These are phyloP conservation scores for Amblyraja radiata DNA, from an alignment of 2,797 vertebrate species.

Conservation along the genomic window DNA sequence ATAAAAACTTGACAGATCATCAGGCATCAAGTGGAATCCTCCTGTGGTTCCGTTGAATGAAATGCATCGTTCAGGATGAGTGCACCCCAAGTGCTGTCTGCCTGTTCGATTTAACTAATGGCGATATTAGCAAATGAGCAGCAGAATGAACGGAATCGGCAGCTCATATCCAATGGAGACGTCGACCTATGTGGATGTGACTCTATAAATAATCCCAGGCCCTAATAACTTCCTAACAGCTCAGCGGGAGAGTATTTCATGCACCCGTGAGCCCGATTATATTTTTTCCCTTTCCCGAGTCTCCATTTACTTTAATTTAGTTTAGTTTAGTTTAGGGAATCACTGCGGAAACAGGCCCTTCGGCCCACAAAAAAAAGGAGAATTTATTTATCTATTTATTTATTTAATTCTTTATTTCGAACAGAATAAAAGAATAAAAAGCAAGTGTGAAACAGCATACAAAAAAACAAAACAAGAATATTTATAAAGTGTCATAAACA, in stretches of 20 bases:
- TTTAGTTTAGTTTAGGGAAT: no score
- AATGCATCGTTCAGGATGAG: background rate
- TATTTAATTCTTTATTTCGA: no score
- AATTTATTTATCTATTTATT: no score
- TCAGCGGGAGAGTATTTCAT: slow-evolving; percentile 9
- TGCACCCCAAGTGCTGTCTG: background rate
- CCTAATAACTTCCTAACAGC: background rate
- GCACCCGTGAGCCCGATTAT: background rate
- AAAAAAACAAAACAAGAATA: no score
- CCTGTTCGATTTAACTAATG: slow-evolving; percentile 28
- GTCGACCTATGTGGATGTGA: background rate
- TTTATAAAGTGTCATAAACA: no score
- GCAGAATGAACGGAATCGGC: background rate
- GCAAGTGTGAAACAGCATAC: no score
- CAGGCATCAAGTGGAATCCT: background rate
- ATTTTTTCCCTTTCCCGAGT: background rate
- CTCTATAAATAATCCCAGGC: background rate
- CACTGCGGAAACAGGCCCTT: no score
- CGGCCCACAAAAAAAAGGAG: background rate
- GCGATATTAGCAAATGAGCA: background rate
- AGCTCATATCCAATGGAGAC: background rate
- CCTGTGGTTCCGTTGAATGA: background rate
- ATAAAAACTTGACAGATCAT: background rate
- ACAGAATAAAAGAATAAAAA: no score
- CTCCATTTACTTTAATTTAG: background rate